phyloP scores from a whole-genome alignment of 1,140 invertebrate species.

The Cecropterus lyciades region DNA sequence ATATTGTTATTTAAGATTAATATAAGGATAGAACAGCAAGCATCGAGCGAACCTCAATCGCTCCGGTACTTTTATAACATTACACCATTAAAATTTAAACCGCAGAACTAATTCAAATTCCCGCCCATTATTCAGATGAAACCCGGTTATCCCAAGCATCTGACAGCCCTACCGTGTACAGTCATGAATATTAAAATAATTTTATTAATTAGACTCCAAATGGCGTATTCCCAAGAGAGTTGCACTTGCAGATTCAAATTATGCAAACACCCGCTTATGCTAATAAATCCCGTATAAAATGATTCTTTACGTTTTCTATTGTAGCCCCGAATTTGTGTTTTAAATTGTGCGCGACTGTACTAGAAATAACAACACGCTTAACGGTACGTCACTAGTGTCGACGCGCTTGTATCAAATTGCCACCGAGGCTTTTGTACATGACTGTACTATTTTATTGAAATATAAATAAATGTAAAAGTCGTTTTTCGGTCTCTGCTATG shows the following conservation, averaged over 20 bases:
- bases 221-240: slow-evolving; percentile 37
- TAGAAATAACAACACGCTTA: not conserved
- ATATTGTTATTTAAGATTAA: too few species aligned
- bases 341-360: slow-evolving; percentile 25
- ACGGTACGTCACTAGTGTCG: not conserved
- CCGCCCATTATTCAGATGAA: slow-evolving; percentile 23
- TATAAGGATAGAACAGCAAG: too few species aligned
- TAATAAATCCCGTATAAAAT: slow-evolving; percentile 42
- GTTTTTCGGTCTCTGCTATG: too few species aligned
- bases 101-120: slow-evolving; percentile 20
- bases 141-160: slow-evolving; percentile 26
- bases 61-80: not conserved
- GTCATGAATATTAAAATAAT: slow-evolving; percentile 43
- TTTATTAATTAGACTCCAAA: slow-evolving; percentile 42
- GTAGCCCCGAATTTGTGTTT: slow-evolving; percentile 27
- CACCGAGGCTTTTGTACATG: too few species aligned
- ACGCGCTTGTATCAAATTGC: too few species aligned
- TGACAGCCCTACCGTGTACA: slow-evolving; percentile 31
- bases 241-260: slow-evolving; percentile 36
- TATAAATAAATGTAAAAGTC: too few species aligned
- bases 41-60: too few species aligned
- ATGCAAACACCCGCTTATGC: slow-evolving; percentile 47
- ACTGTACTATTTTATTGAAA: too few species aligned
- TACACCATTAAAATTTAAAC: slow-evolving; percentile 1
- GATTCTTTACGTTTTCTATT: slow-evolving; percentile 35